Evolutionary conservation across 1,140 invertebrate genomes (phyloP), one percentile per base, ranked within the genome.

Genomic region (Helicoverpa armigera): DNA sequence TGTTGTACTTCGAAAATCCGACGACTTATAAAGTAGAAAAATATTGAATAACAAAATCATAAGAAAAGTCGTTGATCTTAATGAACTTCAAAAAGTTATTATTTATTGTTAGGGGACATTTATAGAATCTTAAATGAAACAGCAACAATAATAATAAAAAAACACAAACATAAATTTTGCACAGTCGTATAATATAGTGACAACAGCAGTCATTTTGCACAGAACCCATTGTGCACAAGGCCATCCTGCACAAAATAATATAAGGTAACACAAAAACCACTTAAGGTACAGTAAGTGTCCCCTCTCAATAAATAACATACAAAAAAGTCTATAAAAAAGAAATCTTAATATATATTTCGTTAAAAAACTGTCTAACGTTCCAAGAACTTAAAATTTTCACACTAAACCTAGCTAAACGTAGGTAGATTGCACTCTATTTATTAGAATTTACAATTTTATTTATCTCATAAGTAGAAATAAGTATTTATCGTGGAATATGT

Each of bases 371-470:
- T 79, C 81, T 82, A 80, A 78, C 14, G 73, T 82, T 67, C 77
- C 61, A 77, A 81, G 76, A 82, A 82, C 67, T 70, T 43, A 61
- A 69, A 73, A 58, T 50, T 79, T 48, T 80, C 80, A 83, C 81
- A 76, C 73, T 81, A 48, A 80, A 75, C 78, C 73, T 85, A 85
- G 83, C 75, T 82, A 82, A 76, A 51, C 11, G 74, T 80, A 82
- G 81, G 61, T 80, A 79, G 69, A 82, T 76, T 85, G 81, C 81
- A 85, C 81, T 50, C 48, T 63, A 83, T 79, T 72, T 82, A 73
- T 73, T 82, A 82, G 67, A 75, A 69, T 75, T 65, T 81, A 75
- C 79, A 70, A 70, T 70, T 69, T 79, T 79, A 79, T 79, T 79
- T 79, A 79, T 79, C 50, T 58, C 75, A 70, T 79, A 79, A 70